Base-by-base conservation (phyloP, 2,113 vertebrate species). In the Mungos mungo region DNA sequence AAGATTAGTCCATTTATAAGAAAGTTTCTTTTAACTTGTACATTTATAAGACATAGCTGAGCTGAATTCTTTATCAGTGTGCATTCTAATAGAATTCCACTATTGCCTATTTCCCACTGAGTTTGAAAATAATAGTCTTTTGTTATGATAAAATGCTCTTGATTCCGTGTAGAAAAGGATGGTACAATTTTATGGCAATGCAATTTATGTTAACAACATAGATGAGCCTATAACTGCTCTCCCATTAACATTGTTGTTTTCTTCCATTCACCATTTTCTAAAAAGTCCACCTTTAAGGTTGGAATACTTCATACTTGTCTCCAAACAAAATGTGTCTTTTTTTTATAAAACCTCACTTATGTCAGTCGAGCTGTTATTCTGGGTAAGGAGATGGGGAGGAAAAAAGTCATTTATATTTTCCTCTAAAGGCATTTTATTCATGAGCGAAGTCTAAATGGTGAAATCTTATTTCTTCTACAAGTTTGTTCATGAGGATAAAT, bases 101-200 rank as follows among this genome's bases (percentile, higher is more conserved):
- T 97, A 82, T 72, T 94, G 5, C 76, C 41, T 91, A 41, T 82
- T 96, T 96, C 92, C 95, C 84, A 69, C 85, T 90, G 95, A 93
- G 88, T 82, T 84, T 57, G 52, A 93, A 97, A 97, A 98, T 90
- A 97, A 96, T 83, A 85, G 92, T 74, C 90, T 96, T 98, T 97
- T 97, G 93, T 98, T 97, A 97, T 97, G 90, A 96, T 97, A 98
- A 98, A 98, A 96, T 79, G 90, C 81, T 94, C 52, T 85, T 96
- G 90, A 90, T 95, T 97, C 72, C 94, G 47, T 68, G 41, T 71
- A 86, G 90, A 93, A 96, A 93, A 95, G 72, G 93, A 90, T 45
- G 50, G 76, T 54, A 33, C 41, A 88, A 69, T 97, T 96, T 83
- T 86, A 82, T 93, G 76, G 65, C 68, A 86, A 80, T 63, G 93